Base-by-base conservation (phyloP, 2,113 vertebrate genomes). In the Pachypanchax playfairii region DNA sequence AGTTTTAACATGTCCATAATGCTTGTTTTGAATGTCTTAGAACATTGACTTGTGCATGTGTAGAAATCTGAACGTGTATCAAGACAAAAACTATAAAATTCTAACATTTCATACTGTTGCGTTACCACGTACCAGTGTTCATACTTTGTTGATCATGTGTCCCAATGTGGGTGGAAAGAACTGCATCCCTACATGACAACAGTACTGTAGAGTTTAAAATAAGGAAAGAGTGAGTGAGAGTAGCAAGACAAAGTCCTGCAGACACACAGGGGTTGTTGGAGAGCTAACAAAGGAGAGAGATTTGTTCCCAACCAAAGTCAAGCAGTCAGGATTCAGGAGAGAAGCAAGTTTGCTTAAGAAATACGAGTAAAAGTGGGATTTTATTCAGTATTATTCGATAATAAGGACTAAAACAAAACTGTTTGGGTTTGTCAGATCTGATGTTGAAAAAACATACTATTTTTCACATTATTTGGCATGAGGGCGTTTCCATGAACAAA, bases 151-250 rank as follows among this genome's bases (percentile, higher is more conserved):
- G 7, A 35, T 11, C 10, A 11, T 35, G 10, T 68, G 74, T 72
- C 65, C 29, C 14, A 44, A 57, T 7, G 63, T 69, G 62, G 70
- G 76, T 3, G 36, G 31, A 7, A 65, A 70, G 65, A 1, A 38
- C 58, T 55, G 39, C 68, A 43, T 75, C 67, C 28, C 49, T 57
- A 50, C 69, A 65, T 54, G 61, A 75, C 8, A 64, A 69, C 84
- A 71, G 51, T 63, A 61, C 62, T 46, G 69, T 75, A 57, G 50
- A 48, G 65, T 75, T 52, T 67, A 53, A 82, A 42, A 65, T 70
- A 74, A 54, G n/a, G 41, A 35, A 42, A 49, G 49, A 43, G 31
- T 33, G 50, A 66, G 50, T 49, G 51, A 15, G 21, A 50, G 54
- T 26, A 41, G 25, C 6, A 14, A 62, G 35, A 75, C 15, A 59